Evolutionary conservation across 2,888 invertebrate species (phyloP).

Genomic region (Phasia obesa): DNA sequence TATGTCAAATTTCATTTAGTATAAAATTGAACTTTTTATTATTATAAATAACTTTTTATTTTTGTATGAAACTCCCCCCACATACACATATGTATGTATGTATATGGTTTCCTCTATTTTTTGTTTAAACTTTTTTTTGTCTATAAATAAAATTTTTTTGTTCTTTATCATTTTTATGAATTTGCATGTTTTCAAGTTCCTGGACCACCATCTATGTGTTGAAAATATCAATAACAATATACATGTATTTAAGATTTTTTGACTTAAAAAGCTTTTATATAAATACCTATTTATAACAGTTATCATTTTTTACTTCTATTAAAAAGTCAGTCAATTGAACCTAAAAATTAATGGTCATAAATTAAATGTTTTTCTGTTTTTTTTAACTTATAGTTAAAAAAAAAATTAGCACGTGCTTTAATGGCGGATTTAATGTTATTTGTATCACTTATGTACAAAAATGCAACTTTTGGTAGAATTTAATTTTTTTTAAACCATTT

Average conservation of each 20-base stretch:
- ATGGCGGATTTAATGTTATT: slow-evolving; percentile 34
- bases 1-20: too few relatives aligned
- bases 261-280: slow-evolving; percentile 29
- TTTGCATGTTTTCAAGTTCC: slow-evolving; percentile 70
- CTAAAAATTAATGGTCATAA: slow-evolving; percentile 60
- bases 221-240: slow-evolving; percentile 63
- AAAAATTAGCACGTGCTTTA: slow-evolving; percentile 62
- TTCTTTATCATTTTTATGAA: slow-evolving; percentile 65
- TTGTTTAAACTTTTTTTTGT: background rate
- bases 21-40: too few relatives aligned
- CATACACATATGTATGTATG: background rate
- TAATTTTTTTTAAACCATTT: slow-evolving; percentile 46
- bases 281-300: slow-evolving; percentile 18
- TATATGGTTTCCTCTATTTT: background rate
- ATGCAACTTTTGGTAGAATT: slow-evolving; percentile 34
- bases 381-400: too few relatives aligned
- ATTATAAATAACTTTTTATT: background rate
- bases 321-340: slow-evolving; percentile 63
- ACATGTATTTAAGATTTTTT: slow-evolving; percentile 44
- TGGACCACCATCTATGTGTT: slow-evolving; percentile 68
- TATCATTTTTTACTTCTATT: slow-evolving; percentile 49
- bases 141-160: slow-evolving; percentile 28
- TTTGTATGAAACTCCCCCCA: background rate
- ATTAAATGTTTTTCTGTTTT: slow-evolving; percentile 34
- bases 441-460: too few relatives aligned